These are phyloP conservation scores for Tylochromis polylepis DNA, from an alignment of 2,113 vertebrate genomes.

Conservation along the genomic window DNA sequence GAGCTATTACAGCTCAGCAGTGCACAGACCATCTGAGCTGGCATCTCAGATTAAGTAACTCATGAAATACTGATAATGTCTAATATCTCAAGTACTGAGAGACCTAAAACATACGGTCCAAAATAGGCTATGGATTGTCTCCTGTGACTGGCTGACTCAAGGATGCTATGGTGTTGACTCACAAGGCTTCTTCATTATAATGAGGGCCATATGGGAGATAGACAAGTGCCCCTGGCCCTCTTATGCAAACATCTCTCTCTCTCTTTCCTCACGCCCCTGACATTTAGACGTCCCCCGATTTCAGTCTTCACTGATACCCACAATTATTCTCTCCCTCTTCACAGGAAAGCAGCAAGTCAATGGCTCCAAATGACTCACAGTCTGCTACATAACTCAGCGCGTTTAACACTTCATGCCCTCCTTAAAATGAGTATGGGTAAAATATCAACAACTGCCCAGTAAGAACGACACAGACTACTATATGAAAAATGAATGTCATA, in stretches of 20 bases:
- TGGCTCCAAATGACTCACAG: constrained; percentile 47
- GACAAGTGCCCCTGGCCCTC: constrained; percentile 51
- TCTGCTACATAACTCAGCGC: constrained; percentile 18
- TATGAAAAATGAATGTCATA: constrained; percentile 47
- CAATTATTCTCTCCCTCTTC: constrained; percentile 48
- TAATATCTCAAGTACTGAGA: constrained; percentile 10
- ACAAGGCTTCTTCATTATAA: constrained; percentile 69
- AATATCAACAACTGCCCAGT: constrained; percentile 20
- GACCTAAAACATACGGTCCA: constrained; percentile 39
- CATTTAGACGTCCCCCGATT: constrained; percentile 59
- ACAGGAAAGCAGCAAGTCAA: constrained; percentile 24
- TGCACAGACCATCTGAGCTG: not conserved
- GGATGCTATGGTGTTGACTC: constrained; percentile 63
- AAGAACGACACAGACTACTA: constrained; percentile 30
- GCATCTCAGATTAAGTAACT: constrained; percentile 14
- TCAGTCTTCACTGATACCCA: constrained; percentile 44
- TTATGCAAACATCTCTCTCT: constrained; percentile 67
- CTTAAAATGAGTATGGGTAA: constrained; percentile 31
- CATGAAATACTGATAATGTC: constrained; percentile 17
- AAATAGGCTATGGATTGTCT: constrained; percentile 55
- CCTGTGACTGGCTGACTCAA: constrained; percentile 57
- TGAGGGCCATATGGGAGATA: constrained; percentile 58
- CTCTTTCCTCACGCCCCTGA: constrained; percentile 56
- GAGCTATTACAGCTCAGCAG: not conserved
- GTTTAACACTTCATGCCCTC: constrained; percentile 44